Base-by-base conservation (phyloP, 2,888 invertebrate species). In the Drosophila leonis region DNA sequence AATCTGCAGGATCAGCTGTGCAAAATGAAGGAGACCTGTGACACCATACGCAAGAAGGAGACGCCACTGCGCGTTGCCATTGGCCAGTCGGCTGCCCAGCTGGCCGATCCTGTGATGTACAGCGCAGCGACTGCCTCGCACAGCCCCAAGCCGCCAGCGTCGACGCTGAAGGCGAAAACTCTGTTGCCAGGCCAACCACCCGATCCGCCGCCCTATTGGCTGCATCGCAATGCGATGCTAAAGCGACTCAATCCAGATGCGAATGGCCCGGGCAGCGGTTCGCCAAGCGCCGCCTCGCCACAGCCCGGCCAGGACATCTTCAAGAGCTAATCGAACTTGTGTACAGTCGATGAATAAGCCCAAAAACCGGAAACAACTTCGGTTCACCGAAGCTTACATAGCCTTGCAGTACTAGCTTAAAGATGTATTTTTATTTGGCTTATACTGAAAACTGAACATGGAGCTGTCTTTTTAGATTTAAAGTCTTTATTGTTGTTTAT, bases 11-110 rank as follows among this genome's bases (percentile, higher is more conserved):
- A 96, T 90, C 96, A 97, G 91, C 93, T 97, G 75, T 96, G 96
- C 67, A 95, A 95, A 91, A 96, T 97, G 96, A 97, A 96, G 88
- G 96, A 96, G 88, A 96, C 96, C 27, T 95, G 96, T 89, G 96
- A 96, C 80, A 95, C 95, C 76, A 94, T 96, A 83, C 93, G 94
- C 37, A 94, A 94, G 61, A 94, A 93, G 78, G 93, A 93, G 74
- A 87, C 90, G 9, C 92, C 93, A 0, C 74, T 92, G 24, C 89
- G 93, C 8, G 90, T 90, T 27, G 82, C 88, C 10, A 75, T 91
- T 13, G 90, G 90, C 15, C 90, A 92, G 60, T 83, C 83, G 31
- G 90, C 92, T 20, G 91, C 92, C 4, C 91, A 93, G 72, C 90
- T 93, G 69, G 90, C 93, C 60, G 94, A 94, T 80, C 93, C 94